Evolutionary conservation across 2,888 invertebrate species (phyloP).

Genomic region (Autographa gamma): DNA sequence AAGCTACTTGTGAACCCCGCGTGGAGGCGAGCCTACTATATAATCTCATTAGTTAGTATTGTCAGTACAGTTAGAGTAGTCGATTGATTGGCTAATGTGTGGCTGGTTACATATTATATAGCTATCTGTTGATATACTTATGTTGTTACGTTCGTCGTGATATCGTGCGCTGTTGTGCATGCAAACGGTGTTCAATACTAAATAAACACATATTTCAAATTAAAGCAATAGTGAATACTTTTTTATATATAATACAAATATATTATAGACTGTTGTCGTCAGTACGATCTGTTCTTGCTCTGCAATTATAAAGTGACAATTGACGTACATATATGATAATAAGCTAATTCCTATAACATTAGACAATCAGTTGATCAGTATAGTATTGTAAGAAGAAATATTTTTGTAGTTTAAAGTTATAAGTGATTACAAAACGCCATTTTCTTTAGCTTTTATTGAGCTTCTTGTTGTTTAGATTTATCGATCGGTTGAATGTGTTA

Average conservation of each 20-base stretch:
- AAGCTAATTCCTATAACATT: slow-evolving; percentile 32
- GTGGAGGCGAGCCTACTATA: slow-evolving; percentile 66
- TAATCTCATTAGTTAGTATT: slow-evolving; percentile 60
- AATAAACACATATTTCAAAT: slow-evolving; percentile 12
- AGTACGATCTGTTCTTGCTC: slow-evolving; percentile 11
- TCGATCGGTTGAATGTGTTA: slow-evolving; percentile 56
- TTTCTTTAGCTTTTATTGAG: slow-evolving; percentile 80
- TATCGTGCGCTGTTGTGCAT: not conserved
- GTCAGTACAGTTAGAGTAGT: slow-evolving; percentile 47
- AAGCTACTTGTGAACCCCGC: slow-evolving; percentile 65
- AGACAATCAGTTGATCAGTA: slow-evolving; percentile 69
- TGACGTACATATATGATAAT: slow-evolving; percentile 14
- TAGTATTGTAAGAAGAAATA: slow-evolving; percentile 65
- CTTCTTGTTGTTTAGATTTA: slow-evolving; percentile 69
- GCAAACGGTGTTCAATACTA: slow-evolving; percentile 26
- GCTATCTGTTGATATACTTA: slow-evolving; percentile 31
- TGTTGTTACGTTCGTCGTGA: slow-evolving; percentile 16
- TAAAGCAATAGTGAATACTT: slow-evolving; percentile 18
- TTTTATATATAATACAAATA: slow-evolving; percentile 6
- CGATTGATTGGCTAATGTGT: slow-evolving; percentile 55
- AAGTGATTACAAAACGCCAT: slow-evolving; percentile 82
- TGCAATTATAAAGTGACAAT: slow-evolving; percentile 14
- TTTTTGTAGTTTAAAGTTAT: slow-evolving; percentile 77
- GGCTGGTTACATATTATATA: slow-evolving; percentile 16
- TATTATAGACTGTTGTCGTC: slow-evolving; percentile 5